These are phyloP conservation scores for Chloroclysta siterata DNA, from an alignment of 2,888 invertebrate genomes.

Conservation along the genomic window DNA sequence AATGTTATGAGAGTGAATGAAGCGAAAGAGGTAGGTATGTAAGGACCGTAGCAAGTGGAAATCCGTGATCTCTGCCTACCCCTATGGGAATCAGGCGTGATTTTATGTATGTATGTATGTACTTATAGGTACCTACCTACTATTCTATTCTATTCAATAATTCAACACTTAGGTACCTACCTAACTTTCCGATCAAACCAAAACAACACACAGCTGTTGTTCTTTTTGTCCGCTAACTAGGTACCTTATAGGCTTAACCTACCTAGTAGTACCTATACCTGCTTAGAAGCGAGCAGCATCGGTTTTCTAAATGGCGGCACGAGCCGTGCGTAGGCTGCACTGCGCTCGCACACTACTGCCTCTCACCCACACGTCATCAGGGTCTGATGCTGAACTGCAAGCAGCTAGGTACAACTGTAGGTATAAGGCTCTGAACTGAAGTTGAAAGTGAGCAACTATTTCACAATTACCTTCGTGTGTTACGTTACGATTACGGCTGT, in stretches of 20 bases:
- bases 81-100: no score
- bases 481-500: constrained; percentile 20
- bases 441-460: constrained; percentile 1
- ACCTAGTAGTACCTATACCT: no score
- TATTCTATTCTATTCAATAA: no score
- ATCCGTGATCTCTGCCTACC: no score
- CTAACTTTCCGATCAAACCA: not conserved
- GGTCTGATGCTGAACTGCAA: not conserved
- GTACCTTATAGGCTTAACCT: no score
- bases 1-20: no score
- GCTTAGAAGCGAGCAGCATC: constrained; percentile 51
- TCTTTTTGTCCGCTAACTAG: constrained; percentile 61
- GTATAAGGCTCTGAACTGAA: not conserved
- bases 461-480: constrained; percentile 7
- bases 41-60: no score
- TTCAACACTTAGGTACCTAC: no score
- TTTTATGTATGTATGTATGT: no score
- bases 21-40: no score
- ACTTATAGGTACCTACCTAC: no score
- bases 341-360: constrained; percentile 67
- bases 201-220: constrained; percentile 34
- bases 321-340: constrained; percentile 69
- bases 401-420: no score
- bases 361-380: constrained; percentile 65
- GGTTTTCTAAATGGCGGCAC: constrained; percentile 64